Conservation (phyloP, 2,113 vertebrate species). For the Microtus ochrogaster region DNA sequence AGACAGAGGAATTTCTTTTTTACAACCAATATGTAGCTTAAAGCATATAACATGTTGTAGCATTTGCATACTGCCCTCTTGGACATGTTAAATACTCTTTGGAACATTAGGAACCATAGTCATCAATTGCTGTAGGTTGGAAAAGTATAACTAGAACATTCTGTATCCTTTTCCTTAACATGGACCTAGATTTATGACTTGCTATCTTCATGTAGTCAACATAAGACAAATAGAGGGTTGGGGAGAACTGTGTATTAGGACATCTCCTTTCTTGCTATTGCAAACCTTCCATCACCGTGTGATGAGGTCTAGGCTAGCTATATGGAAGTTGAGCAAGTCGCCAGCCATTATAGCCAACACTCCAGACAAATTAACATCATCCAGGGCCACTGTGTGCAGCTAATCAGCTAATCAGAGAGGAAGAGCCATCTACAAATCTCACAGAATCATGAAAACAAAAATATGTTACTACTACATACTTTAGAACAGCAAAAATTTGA, state of each 20-base stretch:
- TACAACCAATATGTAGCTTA: not conserved
- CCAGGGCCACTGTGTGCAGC: not conserved
- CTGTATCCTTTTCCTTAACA: not conserved
- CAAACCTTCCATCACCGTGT: not conserved
- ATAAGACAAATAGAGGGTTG: not conserved
- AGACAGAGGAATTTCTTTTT: not conserved
- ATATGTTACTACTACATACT: not conserved
- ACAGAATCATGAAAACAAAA: slow-evolving; percentile 11
- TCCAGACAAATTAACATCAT: not conserved
- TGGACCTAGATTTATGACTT: not conserved
- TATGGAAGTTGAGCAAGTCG: not conserved
- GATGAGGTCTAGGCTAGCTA: not conserved
- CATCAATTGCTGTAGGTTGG: not conserved
- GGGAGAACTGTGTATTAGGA: not conserved
- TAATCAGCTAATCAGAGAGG: not conserved
- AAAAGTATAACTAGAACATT: not conserved
- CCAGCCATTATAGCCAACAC: not conserved
- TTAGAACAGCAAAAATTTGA: slow-evolving; percentile 15
- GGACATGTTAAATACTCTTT: not conserved
- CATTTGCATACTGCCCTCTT: not conserved
- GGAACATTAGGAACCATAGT: not conserved
- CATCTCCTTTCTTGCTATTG: not conserved
- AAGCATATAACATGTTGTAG: not conserved
- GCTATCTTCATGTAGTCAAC: not conserved
- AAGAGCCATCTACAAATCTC: not conserved